Evolutionary conservation across 2,113 vertebrate genomes (phyloP).

Genomic region (Pseudois nayaur): DNA sequence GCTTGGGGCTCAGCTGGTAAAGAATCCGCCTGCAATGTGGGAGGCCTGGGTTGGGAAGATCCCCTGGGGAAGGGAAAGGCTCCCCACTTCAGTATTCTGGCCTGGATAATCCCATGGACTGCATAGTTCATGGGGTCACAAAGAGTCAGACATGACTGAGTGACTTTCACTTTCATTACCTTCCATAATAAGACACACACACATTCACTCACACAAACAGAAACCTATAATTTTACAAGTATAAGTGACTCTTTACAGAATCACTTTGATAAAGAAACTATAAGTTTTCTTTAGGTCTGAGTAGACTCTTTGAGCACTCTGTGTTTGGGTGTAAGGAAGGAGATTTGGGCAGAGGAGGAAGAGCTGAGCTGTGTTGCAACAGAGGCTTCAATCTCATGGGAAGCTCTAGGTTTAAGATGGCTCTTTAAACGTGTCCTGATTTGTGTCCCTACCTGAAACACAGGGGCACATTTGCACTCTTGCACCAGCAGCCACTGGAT

Average conservation of each 20-base stretch:
- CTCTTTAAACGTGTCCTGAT: background rate
- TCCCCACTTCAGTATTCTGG: too few species aligned
- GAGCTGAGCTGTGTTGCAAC: background rate
- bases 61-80: too few species aligned
- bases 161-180: background rate
- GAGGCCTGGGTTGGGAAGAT: too few species aligned
- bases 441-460: background rate
- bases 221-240: background rate
- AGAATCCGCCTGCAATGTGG: too few species aligned
- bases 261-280: background rate
- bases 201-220: background rate
- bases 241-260: background rate
- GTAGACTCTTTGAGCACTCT: background rate
- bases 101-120: too few species aligned
- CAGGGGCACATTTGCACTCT: background rate
- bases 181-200: background rate
- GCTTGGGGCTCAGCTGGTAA: too few species aligned
- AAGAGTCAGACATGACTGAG: background rate
- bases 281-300: background rate
- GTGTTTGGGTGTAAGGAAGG: background rate
- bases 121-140: background rate
- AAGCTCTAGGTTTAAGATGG: background rate
- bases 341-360: background rate
- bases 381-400: background rate
- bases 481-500: background rate